A percentile compares a stretch with the other conserved stretches of the same genome.
Conservation (phyloP, 2,113 vertebrate species). For the Leptodactylus fuscus region DNA sequence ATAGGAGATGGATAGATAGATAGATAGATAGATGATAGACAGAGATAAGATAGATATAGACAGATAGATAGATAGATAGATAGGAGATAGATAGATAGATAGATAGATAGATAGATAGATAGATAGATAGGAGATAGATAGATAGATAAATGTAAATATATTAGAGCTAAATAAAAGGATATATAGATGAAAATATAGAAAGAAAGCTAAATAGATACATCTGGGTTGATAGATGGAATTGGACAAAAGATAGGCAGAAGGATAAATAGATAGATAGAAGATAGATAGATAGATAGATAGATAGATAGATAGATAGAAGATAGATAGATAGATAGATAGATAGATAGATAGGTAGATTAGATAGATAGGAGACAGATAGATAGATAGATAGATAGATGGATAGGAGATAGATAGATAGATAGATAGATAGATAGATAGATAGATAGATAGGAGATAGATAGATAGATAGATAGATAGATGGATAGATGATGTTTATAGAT, state of each 20-base stretch:
- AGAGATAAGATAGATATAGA: not conserved
- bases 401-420: not conserved
- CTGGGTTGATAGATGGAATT: too few species aligned
- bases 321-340: not conserved
- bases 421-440: not conserved
- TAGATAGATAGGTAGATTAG: not conserved
- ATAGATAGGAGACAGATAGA: too few species aligned
- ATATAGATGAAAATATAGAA: not conserved
- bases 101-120: not conserved
- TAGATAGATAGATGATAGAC: not conserved
- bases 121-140: not conserved
- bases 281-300: not conserved
- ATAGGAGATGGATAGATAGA: not conserved
- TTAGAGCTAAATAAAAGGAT: too few species aligned
- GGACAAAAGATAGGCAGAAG: not conserved
- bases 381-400: too few species aligned
- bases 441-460: not conserved
- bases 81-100: not conserved
- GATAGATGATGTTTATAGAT: too few species aligned
- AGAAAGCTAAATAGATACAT: not conserved
- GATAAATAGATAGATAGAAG: not conserved
- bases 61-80: not conserved
- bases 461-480: not conserved
- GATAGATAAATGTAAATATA: too few species aligned
- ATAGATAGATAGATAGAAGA: not conserved